Evolutionary conservation across 2,113 vertebrate genomes (phyloP).

Genomic region (Ceyx margarethae): DNA sequence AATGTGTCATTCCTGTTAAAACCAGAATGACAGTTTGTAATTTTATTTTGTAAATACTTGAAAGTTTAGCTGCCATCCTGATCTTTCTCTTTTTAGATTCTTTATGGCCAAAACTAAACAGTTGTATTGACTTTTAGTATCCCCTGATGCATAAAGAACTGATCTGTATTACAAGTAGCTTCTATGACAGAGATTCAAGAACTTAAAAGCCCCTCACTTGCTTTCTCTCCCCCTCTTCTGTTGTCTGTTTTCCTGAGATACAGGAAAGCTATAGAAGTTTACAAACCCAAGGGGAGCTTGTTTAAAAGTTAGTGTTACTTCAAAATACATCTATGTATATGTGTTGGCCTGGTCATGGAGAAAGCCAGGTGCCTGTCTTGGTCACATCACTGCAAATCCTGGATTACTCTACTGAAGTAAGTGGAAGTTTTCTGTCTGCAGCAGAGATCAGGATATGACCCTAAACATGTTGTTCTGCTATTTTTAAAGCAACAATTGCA

Average conservation of each 20-base stretch:
- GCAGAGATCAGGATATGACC: background rate
- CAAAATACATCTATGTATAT: conserved; percentile 12
- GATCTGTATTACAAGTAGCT: background rate
- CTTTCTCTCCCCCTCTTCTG: background rate
- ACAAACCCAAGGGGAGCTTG: background rate
- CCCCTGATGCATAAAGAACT: background rate
- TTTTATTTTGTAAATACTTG: conserved; percentile 63
- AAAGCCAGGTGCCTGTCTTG: background rate
- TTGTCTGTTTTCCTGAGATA: background rate
- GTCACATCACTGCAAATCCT: background rate
- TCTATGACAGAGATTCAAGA: background rate
- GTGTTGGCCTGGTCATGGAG: background rate
- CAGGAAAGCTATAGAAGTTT: background rate
- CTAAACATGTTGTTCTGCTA: background rate
- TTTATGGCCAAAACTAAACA: conserved; percentile 50
- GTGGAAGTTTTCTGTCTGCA: background rate
- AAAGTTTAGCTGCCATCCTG: conserved; percentile 43
- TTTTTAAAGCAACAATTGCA: background rate
- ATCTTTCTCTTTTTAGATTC: conserved; percentile 55
- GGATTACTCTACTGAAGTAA: background rate
- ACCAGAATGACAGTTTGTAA: conserved; percentile 17
- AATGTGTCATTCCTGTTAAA: conserved; percentile 54
- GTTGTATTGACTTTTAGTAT: conserved; percentile 42
- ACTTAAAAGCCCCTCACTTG: background rate
- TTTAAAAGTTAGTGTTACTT: conserved; percentile 34